phyloP scores from a whole-genome alignment of 2,888 invertebrate species.

The Corythucha ciliata region DNA sequence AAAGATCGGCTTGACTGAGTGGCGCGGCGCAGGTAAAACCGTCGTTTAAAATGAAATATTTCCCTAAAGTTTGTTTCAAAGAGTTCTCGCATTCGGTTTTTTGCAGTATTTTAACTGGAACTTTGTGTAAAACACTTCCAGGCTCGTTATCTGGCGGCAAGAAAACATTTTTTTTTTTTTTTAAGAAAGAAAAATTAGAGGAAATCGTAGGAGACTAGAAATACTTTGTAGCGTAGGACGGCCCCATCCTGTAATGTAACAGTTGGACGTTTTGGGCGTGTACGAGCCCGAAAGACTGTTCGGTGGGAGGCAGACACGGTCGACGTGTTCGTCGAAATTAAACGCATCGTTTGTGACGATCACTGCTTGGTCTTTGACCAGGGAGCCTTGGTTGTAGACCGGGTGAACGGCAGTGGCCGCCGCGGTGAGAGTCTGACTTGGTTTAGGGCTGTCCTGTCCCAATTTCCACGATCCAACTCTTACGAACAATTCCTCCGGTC shows the following conservation, averaged over 20 bases:
- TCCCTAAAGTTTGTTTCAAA: conserved; percentile 47
- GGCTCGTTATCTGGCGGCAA: conserved; percentile 64
- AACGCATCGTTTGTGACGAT: conserved; percentile 53
- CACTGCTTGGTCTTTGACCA: conserved; percentile 61
- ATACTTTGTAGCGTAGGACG: conserved; percentile 65
- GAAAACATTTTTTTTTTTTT: too few relatives aligned
- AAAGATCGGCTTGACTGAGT: conserved; percentile 58
- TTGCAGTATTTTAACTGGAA: conserved; percentile 57
- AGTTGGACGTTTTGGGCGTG: conserved; percentile 48
- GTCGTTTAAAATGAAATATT: conserved; percentile 49
- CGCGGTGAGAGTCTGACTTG: conserved; percentile 67
- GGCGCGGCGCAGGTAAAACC: conserved; percentile 61
- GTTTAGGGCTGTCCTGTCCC: conserved; percentile 62
- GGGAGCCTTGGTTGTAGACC: conserved; percentile 50
- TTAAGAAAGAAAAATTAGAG: neutral
- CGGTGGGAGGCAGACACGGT: conserved; percentile 62
- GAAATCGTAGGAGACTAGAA: neutral
- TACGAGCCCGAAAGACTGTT: conserved; percentile 42
- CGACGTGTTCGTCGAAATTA: conserved; percentile 59
- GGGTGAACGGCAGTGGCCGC: conserved; percentile 62
- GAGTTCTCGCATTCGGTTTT: conserved; percentile 53
- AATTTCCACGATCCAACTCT: conserved; percentile 79
- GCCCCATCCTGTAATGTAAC: conserved; percentile 76
- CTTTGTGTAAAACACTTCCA: conserved; percentile 64
- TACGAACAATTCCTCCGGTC: conserved; percentile 57